Evolutionary conservation across 2,113 vertebrate genomes (phyloP).

Genomic region (Tangachromis dhanisi): DNA sequence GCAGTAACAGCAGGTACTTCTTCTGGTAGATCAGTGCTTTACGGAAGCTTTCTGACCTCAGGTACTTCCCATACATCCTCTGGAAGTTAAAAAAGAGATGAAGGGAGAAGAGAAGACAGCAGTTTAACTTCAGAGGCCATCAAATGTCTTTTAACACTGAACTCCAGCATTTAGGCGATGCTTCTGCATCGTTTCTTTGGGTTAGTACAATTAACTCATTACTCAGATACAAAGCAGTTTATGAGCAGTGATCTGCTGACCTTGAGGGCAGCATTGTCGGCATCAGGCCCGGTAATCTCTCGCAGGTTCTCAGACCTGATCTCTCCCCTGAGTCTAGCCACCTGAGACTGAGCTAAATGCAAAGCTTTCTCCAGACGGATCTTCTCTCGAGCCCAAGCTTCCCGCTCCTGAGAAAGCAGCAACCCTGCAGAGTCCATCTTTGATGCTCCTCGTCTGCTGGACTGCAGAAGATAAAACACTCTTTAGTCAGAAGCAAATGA

Average conservation of each 20-base stretch:
- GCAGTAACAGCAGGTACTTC: slow-evolving; percentile 89
- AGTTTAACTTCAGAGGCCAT: background rate
- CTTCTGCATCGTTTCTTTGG: background rate
- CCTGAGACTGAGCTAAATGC: slow-evolving; percentile 78
- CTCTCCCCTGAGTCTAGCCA: slow-evolving; percentile 80
- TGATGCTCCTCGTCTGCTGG: slow-evolving; percentile 41
- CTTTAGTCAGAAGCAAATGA: background rate
- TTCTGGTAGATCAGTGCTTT: slow-evolving; percentile 98
- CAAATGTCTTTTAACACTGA: background rate
- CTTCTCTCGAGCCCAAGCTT: slow-evolving; percentile 82
- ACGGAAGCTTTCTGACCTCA: slow-evolving; percentile 91
- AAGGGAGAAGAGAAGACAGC: background rate
- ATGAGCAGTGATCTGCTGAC: slow-evolving; percentile 52
- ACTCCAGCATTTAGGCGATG: background rate
- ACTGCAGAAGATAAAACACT: slow-evolving; percentile 50
- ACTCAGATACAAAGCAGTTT: background rate
- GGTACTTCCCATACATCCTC: slow-evolving; percentile 91
- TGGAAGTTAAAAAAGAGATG: slow-evolving; percentile 25
- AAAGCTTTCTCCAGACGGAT: slow-evolving; percentile 79
- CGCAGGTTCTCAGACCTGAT: slow-evolving; percentile 78
- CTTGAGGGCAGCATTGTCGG: slow-evolving; percentile 81
- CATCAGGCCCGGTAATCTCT: slow-evolving; percentile 74
- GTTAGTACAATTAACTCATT: background rate
- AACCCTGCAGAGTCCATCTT: slow-evolving; percentile 54
- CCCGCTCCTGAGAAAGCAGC: slow-evolving; percentile 79